phyloP scores from a whole-genome alignment of 2,797 vertebrate genomes.

The Allenopithecus nigroviridis region DNA sequence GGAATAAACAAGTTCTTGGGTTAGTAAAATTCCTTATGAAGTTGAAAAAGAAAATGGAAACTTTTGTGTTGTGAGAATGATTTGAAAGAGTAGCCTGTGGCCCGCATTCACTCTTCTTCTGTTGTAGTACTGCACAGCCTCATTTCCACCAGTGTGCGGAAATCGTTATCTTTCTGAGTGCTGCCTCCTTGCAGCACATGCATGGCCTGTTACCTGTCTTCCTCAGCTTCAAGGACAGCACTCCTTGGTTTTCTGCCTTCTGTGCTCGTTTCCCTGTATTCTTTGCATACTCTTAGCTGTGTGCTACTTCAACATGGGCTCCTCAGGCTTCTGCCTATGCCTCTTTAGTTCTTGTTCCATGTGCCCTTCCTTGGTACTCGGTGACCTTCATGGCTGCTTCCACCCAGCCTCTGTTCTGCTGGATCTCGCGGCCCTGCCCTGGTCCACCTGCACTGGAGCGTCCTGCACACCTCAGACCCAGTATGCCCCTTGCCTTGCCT shows the following conservation, averaged over 20 bases:
- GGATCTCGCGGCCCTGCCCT: background rate
- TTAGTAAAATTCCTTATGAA: slow-evolving; percentile 4
- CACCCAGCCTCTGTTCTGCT: background rate
- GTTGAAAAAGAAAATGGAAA: background rate
- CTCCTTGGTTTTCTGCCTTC: background rate
- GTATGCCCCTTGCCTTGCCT: background rate
- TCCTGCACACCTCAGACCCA: background rate
- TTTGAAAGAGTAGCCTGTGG: background rate
- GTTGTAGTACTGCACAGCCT: background rate
- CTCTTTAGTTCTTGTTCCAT: background rate
- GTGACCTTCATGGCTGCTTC: background rate
- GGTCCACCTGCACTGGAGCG: too few relatives aligned
- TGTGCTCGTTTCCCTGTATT: background rate
- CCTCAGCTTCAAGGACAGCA: background rate
- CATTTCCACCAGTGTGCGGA: background rate
- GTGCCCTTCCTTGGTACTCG: background rate
- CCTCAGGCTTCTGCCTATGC: background rate
- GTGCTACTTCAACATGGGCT: background rate
- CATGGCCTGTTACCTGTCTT: too few relatives aligned
- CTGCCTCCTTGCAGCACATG: background rate
- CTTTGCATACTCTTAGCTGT: background rate
- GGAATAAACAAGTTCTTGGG: slow-evolving; percentile 16
- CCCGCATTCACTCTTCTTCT: background rate
- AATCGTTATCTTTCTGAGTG: background rate
- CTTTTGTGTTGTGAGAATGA: background rate